Evolutionary conservation across 2,113 vertebrate genomes (phyloP).

Genomic region (Muscicapa adusta): DNA sequence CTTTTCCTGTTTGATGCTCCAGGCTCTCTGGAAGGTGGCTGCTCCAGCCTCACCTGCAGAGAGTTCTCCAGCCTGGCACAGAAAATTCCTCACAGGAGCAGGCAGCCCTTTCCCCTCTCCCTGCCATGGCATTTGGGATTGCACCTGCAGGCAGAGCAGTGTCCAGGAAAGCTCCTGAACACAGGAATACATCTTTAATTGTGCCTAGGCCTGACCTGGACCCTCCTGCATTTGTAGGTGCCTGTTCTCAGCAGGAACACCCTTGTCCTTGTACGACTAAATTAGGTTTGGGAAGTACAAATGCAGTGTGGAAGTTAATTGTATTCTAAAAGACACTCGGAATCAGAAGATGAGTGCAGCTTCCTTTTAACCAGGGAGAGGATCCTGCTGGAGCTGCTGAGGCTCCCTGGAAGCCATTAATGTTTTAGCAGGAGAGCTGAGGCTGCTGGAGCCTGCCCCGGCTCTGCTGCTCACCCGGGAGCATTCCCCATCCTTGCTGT

Average conservation of each 20-base stretch:
- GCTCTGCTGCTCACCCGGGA: background rate
- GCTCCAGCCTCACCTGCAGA: background rate
- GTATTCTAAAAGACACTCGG: conserved; percentile 7
- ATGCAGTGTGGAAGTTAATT: background rate
- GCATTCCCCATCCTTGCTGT: background rate
- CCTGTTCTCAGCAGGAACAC: background rate
- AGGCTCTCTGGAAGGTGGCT: background rate
- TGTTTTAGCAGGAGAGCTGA: background rate
- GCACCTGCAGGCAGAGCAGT: background rate
- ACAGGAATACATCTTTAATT: background rate
- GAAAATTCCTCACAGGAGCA: background rate
- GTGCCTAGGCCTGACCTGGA: background rate
- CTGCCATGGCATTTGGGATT: background rate
- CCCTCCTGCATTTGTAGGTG: background rate
- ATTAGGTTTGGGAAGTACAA: background rate
- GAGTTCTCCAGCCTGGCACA: background rate
- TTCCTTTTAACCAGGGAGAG: background rate
- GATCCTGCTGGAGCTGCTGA: background rate
- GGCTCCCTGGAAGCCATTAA: background rate
- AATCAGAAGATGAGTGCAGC: background rate
- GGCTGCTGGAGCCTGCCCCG: background rate
- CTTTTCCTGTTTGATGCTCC: accelerated
- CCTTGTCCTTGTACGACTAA: background rate
- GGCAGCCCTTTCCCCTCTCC: background rate
- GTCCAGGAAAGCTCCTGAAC: background rate